Conservation (phyloP, 2,888 invertebrate genomes). For the Exephanes ischioxanthus region DNA sequence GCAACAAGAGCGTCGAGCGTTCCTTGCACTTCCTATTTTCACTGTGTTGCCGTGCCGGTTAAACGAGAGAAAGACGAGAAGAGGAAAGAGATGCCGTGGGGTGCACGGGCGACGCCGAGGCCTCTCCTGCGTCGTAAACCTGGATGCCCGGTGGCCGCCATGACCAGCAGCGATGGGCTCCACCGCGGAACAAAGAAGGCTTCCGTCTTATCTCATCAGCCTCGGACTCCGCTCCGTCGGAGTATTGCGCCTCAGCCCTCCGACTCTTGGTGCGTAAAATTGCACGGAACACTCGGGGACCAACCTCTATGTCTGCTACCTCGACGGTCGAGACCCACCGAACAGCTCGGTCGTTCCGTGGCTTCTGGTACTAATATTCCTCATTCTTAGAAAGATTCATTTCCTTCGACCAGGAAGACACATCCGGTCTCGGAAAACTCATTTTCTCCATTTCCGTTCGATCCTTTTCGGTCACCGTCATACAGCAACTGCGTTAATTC, state of each 20-base stretch:
- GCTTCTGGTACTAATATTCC: conserved; percentile 12
- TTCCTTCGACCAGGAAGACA: background rate
- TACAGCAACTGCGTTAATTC: no score
- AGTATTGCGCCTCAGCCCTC: conserved; percentile 45
- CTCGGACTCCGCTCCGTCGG: conserved; percentile 57
- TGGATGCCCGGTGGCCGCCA: conserved; percentile 69
- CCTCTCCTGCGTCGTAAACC: conserved; percentile 70
- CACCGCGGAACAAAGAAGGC: conserved; percentile 71
- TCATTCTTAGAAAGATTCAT: background rate
- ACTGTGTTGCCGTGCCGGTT: conserved; percentile 16
- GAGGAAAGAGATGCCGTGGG: background rate
- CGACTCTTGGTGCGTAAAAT: conserved; percentile 77
- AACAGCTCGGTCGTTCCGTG: conserved; percentile 1
- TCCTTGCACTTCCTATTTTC: background rate
- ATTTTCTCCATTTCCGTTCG: background rate
- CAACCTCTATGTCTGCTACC: conserved; percentile 6
- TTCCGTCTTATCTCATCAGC: conserved; percentile 70
- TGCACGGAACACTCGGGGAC: conserved; percentile 63
- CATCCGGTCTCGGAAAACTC: no score
- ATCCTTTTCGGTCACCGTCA: no score
- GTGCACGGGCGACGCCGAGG: background rate
- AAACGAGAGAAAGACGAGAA: conserved; percentile 6
- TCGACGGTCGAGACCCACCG: conserved; percentile 15
- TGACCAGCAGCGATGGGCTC: conserved; percentile 68
- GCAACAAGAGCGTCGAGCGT: background rate